These are phyloP conservation scores for Zoroaster sp. DNA, from an alignment of 53 echinoderm and acorn worm genomes.

Conservation along the genomic window DNA sequence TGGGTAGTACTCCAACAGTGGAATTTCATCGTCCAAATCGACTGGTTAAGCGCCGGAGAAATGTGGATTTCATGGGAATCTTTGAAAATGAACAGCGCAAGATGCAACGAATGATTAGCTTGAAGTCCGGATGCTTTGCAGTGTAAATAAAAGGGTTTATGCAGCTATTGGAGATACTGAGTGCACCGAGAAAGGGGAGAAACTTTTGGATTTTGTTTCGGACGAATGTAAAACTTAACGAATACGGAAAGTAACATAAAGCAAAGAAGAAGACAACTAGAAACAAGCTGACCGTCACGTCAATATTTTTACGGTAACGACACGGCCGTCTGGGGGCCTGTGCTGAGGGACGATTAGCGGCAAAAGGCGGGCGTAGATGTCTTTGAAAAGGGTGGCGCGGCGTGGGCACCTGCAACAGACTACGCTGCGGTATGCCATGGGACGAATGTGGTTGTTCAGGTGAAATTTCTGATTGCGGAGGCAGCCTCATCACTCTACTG, in stretches of 20 bases:
- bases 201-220: background rate
- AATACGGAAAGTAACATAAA: background rate
- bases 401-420: background rate
- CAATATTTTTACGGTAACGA: background rate
- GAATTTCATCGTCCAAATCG: no score
- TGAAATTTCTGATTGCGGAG: no score
- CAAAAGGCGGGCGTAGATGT: background rate
- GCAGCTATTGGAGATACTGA: background rate
- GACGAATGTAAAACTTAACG: background rate
- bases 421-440: no score
- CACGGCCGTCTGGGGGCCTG: background rate
- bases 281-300: background rate
- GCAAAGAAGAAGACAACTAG: background rate
- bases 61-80: constrained; percentile 3
- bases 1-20: no score
- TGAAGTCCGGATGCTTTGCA: constrained; percentile 1
- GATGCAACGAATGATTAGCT: background rate
- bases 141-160: constrained; percentile 4
- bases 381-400: background rate
- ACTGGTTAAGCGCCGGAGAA: background rate
- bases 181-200: background rate
- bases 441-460: no score
- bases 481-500: background rate
- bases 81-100: background rate
- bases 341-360: no score